phyloP scores from a whole-genome alignment of 2,113 vertebrate species.

The Trichechus manatus region DNA sequence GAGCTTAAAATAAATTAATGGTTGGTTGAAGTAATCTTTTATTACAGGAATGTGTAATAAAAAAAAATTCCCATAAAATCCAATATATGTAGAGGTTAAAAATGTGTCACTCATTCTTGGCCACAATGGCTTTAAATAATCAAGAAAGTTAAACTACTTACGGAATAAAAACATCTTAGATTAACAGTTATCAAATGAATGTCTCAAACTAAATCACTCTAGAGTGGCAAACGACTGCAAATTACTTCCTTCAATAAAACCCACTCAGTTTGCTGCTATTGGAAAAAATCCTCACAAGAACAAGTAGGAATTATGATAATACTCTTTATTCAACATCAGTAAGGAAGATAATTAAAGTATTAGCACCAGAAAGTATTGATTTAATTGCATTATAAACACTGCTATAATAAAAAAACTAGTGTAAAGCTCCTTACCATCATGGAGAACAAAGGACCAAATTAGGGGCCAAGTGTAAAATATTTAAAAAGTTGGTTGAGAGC shows the following conservation, averaged over 20 bases:
- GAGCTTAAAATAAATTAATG: conserved; percentile 3
- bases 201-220: conserved; percentile 42
- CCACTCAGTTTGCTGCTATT: not conserved
- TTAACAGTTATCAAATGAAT: conserved; percentile 28
- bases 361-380: not conserved
- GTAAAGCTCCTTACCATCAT: not conserved
- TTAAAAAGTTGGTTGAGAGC: conserved; percentile 36
- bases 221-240: conserved; percentile 1
- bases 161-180: not conserved
- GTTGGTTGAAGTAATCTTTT: not conserved
- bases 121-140: conserved; percentile 38
- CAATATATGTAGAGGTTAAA: not conserved
- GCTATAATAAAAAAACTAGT: not conserved
- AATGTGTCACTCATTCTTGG: not conserved
- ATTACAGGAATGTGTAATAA: not conserved
- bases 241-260: not conserved
- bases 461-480: not conserved
- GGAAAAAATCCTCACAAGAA: not conserved
- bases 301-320: not conserved
- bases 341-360: conserved; percentile 4
- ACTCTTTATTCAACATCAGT: not conserved
- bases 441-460: not conserved
- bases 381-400: conserved; percentile 51
- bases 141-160: conserved; percentile 30
- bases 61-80: not conserved